phyloP scores from a whole-genome alignment of 1,140 invertebrate genomes.

The Zaprionus tsacasi region DNA sequence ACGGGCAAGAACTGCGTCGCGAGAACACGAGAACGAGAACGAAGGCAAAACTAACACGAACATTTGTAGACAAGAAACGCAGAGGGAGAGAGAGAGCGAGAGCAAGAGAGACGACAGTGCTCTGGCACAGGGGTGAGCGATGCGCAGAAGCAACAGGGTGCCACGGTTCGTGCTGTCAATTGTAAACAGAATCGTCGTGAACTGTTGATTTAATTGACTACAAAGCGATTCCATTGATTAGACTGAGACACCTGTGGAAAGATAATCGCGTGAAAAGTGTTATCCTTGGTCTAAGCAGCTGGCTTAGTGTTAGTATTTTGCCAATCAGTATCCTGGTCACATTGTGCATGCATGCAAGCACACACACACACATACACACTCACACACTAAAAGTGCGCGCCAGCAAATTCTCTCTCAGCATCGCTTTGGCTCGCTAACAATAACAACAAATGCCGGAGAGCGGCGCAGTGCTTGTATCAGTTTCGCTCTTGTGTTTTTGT shows the following conservation, averaged over 20 bases:
- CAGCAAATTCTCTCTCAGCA: slow-evolving; percentile 47
- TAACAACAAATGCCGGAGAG: slow-evolving; percentile 44
- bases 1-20: neutral
- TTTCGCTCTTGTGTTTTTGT: slow-evolving; percentile 57
- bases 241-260: neutral
- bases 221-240: slow-evolving; percentile 2
- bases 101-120: neutral
- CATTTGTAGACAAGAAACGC: too few relatives aligned
- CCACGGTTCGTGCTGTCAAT: slow-evolving; percentile 17
- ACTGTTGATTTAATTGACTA: neutral
- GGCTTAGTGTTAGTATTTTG: neutral
- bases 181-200: slow-evolving; percentile 8
- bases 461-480: slow-evolving; percentile 47
- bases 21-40: slow-evolving; percentile 18
- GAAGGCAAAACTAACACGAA: slow-evolving; percentile 2
- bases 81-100: neutral
- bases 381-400: slow-evolving; percentile 13
- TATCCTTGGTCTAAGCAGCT: neutral
- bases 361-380: neutral
- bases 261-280: neutral
- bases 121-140: slow-evolving; percentile 3
- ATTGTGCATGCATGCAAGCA: neutral
- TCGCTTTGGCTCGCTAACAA: slow-evolving; percentile 39
- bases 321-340: slow-evolving; percentile 1
- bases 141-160: slow-evolving; percentile 55